These are phyloP conservation scores for Chionomys nivalis DNA, from an alignment of 2,113 vertebrate species.

Conservation along the genomic window DNA sequence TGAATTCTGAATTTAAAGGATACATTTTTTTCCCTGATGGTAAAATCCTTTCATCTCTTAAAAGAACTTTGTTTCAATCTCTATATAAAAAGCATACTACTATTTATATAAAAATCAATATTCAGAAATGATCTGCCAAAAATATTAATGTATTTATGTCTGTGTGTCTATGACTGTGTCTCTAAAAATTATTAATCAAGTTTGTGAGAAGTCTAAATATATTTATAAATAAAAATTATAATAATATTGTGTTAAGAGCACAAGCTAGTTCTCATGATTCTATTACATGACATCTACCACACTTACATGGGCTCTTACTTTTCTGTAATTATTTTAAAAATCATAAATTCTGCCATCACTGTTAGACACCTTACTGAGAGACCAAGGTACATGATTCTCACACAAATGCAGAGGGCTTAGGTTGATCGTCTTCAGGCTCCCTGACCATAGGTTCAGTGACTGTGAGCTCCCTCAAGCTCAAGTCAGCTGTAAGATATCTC, in stretches of 20 bases:
- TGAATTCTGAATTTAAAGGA: not conserved
- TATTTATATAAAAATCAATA: not conserved
- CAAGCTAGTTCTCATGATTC: not conserved
- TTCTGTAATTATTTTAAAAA: conserved; percentile 4
- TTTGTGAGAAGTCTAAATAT: not conserved
- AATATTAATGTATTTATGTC: not conserved
- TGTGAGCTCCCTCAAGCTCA: too few relatives aligned
- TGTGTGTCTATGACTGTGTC: not conserved
- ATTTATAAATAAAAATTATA: not conserved
- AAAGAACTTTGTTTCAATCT: not conserved
- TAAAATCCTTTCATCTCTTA: not conserved
- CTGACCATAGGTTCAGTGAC: too few relatives aligned
- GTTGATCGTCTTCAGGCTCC: too few relatives aligned
- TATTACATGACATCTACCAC: not conserved
- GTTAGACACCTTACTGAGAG: too few relatives aligned
- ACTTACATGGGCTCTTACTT: not conserved
- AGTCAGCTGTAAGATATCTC: too few relatives aligned
- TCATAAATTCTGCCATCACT: not conserved
- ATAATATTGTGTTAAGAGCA: not conserved
- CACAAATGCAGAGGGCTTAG: too few relatives aligned
- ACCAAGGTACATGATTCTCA: too few relatives aligned
- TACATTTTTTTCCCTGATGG: not conserved
- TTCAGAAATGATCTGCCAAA: not conserved
- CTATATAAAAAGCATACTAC: not conserved
- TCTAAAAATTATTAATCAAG: not conserved